Evolutionary conservation across 1,140 invertebrate species (phyloP).

Genomic region (Drosophila takahashii): DNA sequence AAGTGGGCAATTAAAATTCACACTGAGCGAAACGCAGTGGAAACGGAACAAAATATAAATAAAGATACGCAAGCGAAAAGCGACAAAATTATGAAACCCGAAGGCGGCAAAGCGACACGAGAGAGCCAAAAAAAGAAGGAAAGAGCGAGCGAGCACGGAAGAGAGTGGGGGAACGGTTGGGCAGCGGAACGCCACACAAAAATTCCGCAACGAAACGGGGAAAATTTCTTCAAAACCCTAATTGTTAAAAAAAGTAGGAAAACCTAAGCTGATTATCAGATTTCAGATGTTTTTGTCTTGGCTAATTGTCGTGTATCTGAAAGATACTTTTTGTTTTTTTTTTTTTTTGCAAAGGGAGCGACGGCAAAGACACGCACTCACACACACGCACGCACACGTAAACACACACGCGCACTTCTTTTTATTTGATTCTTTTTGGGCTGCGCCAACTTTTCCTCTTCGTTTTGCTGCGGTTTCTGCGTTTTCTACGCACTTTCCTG

Average conservation of each 20-base stretch:
- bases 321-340: slow-evolving; percentile 22
- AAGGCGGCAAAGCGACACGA: slow-evolving; percentile 57
- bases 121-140: slow-evolving; percentile 16
- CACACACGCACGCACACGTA: slow-evolving; percentile 48
- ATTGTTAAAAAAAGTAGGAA: slow-evolving; percentile 14
- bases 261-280: slow-evolving; percentile 29
- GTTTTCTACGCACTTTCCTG: slow-evolving; percentile 41
- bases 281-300: slow-evolving; percentile 6
- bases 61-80: slow-evolving; percentile 65
- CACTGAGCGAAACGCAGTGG: slow-evolving; percentile 52
- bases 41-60: slow-evolving; percentile 80
- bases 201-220: slow-evolving; percentile 72
- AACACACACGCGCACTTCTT: slow-evolving; percentile 54
- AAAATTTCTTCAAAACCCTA: slow-evolving; percentile 33
- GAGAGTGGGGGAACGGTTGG: slow-evolving; percentile 51
- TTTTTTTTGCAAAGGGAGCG: slow-evolving; percentile 17
- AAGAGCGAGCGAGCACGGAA: slow-evolving; percentile 9
- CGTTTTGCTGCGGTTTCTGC: slow-evolving; percentile 17
- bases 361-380: slow-evolving; percentile 49
- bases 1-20: slow-evolving; percentile 38
- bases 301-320: slow-evolving; percentile 17
- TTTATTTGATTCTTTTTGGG: slow-evolving; percentile 51
- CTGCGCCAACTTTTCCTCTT: slow-evolving; percentile 66
- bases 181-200: slow-evolving; percentile 67
- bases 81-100: slow-evolving; percentile 78